Evolutionary conservation across 1,140 invertebrate species (phyloP), one percentile per base, ranked within the genome.

Genomic region (Nephotettix cincticeps): DNA sequence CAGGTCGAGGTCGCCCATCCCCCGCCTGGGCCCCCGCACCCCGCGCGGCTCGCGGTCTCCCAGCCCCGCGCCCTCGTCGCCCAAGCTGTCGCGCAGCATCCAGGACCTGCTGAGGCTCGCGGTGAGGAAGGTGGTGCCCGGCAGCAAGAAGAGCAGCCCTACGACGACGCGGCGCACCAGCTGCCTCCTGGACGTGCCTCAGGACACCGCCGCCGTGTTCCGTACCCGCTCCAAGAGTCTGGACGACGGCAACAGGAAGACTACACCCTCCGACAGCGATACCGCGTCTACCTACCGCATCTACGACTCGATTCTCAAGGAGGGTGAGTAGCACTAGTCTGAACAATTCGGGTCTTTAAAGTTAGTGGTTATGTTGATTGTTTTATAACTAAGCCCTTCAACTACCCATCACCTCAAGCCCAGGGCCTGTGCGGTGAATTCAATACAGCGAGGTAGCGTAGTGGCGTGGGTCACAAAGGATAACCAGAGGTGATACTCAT

Each of bases 281-380:
- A 85, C 90, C 11, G n/a, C n/a, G n/a, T n/a, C n/a, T n/a, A 93
- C 91, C 11, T 94, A 94, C 78, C 85, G 88, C 77, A 93, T 94
- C 75, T 94, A 89, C 77, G 91, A 94, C 73, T 84, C 84, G 61
- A 94, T 94, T 72, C 81, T 94, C 0, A 85, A 85, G 83, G 90
- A 93, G 91, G 92, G 92, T 77, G 72, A n/a, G 32, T 51, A n/a
- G n/a, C n/a, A n/a, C n/a, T n/a, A n/a, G n/a, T n/a, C n/a, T n/a
- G n/a, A n/a, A n/a, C n/a, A n/a, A n/a, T n/a, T n/a, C n/a, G n/a
- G n/a, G n/a, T n/a, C n/a, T n/a, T n/a, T n/a, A n/a, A n/a, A n/a
- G n/a, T n/a, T n/a, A n/a, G n/a, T n/a, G n/a, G n/a, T n/a, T n/a
- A n/a, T n/a, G n/a, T n/a, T n/a, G n/a, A n/a, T n/a, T n/a, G n/a